Evolutionary conservation across 2,797 vertebrate species (phyloP).

Genomic region (Antennarius maculatus): DNA sequence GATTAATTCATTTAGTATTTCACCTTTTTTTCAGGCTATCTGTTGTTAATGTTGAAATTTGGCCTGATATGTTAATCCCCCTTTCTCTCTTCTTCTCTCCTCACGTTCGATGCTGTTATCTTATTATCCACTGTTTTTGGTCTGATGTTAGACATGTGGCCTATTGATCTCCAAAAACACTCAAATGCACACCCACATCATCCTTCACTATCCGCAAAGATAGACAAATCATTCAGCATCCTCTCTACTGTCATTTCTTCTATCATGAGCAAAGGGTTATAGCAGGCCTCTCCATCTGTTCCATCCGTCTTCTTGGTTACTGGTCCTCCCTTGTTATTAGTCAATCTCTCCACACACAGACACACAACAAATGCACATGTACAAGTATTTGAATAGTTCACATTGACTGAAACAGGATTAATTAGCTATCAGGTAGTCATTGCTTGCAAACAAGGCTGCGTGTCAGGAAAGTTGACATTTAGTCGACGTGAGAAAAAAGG

Average conservation of each 20-base stretch:
- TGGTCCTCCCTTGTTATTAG: conserved; percentile 68
- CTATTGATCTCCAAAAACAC: conserved; percentile 3
- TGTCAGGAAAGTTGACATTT: conserved; percentile 77
- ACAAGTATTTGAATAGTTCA: conserved; percentile 74
- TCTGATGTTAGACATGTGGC: not conserved
- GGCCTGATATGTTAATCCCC: not conserved
- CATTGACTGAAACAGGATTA: conserved; percentile 85
- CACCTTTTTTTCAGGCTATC: not conserved
- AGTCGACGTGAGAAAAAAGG: conserved; percentile 57
- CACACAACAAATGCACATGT: conserved; percentile 3
- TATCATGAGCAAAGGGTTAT: conserved; percentile 75
- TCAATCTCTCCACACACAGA: conserved; percentile 33
- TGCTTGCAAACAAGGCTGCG: conserved; percentile 81
- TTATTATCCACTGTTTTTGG: not conserved
- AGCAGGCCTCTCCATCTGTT: conserved; percentile 76
- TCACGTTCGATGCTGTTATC: not conserved
- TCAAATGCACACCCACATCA: not conserved
- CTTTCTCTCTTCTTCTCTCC: conserved; percentile 3
- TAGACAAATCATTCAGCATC: conserved; percentile 36
- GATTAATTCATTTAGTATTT: conserved; percentile 1
- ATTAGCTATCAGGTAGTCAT: conserved; percentile 87
- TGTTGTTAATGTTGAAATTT: conserved; percentile 16
- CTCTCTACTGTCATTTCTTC: conserved; percentile 55
- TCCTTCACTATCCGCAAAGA: conserved; percentile 66
- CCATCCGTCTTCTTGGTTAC: conserved; percentile 69